Evolutionary conservation across 2,113 vertebrate species (phyloP), one percentile per base, ranked within the genome.

Genomic region (Parus major): DNA sequence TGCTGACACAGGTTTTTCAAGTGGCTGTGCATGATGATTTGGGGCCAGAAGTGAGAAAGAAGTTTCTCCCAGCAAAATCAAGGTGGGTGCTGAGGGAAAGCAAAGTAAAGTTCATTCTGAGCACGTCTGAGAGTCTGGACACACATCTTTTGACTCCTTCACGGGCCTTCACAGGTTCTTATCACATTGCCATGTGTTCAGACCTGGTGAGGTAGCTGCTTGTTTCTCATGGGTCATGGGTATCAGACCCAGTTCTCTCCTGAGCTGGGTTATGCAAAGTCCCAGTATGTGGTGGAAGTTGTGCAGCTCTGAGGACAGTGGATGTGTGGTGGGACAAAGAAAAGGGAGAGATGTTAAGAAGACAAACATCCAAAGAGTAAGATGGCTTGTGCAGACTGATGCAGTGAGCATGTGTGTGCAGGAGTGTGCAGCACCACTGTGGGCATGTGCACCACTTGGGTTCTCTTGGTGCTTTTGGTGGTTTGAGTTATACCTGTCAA

Each of bases 51-150:
- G 35, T 9, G 47, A 60, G 31, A 49, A 73, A 47, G 64, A 11
- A 69, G 15, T 27, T 35, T 85, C 27, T 35, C 28, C 21, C 36
- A 55, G 52, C 12, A 70, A 66, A 79, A 47, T 36, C 42, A 63
- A 49, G 27, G 41, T 22, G 21, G 31, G 17, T 0, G 0, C 22
- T 12, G 7, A 2, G 11, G 9, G 60, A 60, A 55, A 14, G 53
- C 29, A 93, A 87, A 44, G 29, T 18, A 70, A 52, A 73, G 18
- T 22, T 79, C 18, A 15, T 33, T 33, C 70, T 72, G 36, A 66
- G 31, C 39, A 3, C 2, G 36, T 39, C 36, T 39, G 12, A 1
- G 2, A 66, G 35, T 20, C 65, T 79, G 47, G 39, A 56, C 19
- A 5, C 10, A 35, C 18, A 21, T 21, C 36, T 20, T 79, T 53